These are phyloP conservation scores for Oceanodroma tethys DNA, from an alignment of 2,113 vertebrate genomes.

Conservation along the genomic window DNA sequence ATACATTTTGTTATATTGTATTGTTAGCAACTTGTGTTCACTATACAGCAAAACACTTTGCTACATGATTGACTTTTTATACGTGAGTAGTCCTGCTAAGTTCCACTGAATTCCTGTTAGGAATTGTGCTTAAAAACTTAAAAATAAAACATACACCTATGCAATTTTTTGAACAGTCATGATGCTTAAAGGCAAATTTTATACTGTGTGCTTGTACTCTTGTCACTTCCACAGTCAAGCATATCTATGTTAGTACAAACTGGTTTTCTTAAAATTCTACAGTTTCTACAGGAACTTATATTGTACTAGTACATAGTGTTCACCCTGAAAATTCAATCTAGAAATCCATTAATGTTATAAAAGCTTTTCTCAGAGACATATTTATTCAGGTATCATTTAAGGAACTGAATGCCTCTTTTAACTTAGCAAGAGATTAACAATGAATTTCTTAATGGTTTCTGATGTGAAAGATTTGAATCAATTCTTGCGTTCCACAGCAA, in stretches of 20 bases:
- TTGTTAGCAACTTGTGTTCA: background rate
- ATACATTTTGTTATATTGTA: background rate
- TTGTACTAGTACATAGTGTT: background rate
- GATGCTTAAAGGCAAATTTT: background rate
- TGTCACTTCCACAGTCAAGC: background rate
- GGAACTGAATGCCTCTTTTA: background rate
- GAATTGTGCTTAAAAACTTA: background rate
- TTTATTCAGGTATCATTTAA: background rate
- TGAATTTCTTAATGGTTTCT: background rate
- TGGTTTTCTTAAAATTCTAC: background rate
- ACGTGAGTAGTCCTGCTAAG: background rate
- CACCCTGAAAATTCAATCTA: background rate
- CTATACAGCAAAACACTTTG: background rate
- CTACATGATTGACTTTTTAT: background rate
- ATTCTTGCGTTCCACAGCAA: background rate
- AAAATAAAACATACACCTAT: background rate
- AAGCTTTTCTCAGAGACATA: background rate
- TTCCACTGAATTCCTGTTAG: background rate
- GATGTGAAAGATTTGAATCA: background rate
- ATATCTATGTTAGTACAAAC: background rate
- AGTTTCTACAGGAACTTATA: background rate
- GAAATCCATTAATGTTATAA: background rate
- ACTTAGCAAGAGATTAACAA: background rate
- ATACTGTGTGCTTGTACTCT: background rate
- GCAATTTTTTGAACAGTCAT: background rate